phyloP scores from a whole-genome alignment of 2,113 vertebrate genomes.

The Nothobranchius furzeri region DNA sequence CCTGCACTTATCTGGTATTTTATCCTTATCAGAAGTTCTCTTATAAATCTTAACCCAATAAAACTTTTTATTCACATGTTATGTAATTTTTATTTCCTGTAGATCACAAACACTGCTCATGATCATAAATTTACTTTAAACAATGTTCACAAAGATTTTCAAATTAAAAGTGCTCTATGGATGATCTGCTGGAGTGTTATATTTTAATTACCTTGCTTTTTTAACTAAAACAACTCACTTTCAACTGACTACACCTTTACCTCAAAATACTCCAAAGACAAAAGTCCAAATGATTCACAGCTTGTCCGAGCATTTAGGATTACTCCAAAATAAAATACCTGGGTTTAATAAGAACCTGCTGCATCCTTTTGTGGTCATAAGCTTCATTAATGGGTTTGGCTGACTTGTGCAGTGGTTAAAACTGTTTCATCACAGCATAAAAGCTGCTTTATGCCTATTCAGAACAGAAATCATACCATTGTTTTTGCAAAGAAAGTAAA shows the following conservation, averaged over 20 bases:
- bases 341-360: slow-evolving; percentile 6
- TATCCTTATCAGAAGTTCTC: slow-evolving; percentile 4
- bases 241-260: background rate
- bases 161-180: background rate
- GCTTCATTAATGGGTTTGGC: background rate
- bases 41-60: no score
- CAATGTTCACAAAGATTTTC: slow-evolving; percentile 7
- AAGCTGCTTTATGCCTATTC: background rate
- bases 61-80: no score
- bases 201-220: background rate
- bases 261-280: background rate
- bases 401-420: background rate
- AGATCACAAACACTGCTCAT: no score
- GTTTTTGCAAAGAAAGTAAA: background rate
- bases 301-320: slow-evolving; percentile 16
- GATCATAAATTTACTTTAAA: no score
- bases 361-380: background rate
- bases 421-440: background rate
- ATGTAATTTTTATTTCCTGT: no score
- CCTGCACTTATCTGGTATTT: slow-evolving; percentile 1
- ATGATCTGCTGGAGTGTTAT: slow-evolving; percentile 4
- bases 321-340: slow-evolving; percentile 23
- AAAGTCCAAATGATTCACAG: slow-evolving; percentile 3
- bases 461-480: background rate
- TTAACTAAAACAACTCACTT: background rate